A percentile compares a stretch with the other conserved stretches of the same genome.
These are phyloP conservation scores for Hanleya hanleyi DNA, from an alignment of 2,888 invertebrate species.

Conservation along the genomic window DNA sequence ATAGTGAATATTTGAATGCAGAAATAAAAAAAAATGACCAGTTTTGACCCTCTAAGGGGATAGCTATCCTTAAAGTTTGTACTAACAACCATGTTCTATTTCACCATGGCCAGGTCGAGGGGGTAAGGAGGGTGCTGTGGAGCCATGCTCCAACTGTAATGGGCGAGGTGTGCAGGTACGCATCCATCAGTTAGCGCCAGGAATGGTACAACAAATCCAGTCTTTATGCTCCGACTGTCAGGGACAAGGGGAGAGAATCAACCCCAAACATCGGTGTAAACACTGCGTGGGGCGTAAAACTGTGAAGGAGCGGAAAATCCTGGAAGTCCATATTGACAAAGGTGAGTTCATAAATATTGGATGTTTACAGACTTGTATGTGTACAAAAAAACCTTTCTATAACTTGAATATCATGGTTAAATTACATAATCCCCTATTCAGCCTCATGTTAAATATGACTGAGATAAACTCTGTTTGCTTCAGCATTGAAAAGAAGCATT, in stretches of 20 bases:
- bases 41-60: too few relatives aligned
- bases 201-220: constrained; percentile 93
- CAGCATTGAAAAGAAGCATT: too few relatives aligned
- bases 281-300: constrained; percentile 93
- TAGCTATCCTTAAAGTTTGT: too few relatives aligned
- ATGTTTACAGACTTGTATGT: background rate
- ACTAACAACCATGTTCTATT: too few relatives aligned
- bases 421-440: too few relatives aligned
- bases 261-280: constrained; percentile 92
- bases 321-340: constrained; percentile 94
- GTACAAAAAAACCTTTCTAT: too few relatives aligned
- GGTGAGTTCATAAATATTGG: constrained; percentile 53
- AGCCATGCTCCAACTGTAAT: constrained; percentile 89
- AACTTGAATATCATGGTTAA: too few relatives aligned
- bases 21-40: too few relatives aligned
- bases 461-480: too few relatives aligned
- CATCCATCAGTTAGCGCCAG: constrained; percentile 81
- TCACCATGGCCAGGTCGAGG: constrained; percentile 86
- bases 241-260: constrained; percentile 79
- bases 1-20: too few relatives aligned
- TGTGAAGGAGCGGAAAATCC: constrained; percentile 89
- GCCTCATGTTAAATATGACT: too few relatives aligned
- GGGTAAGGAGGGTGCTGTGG: constrained; percentile 93
- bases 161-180: constrained; percentile 89
- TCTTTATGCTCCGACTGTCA: constrained; percentile 89